A percentile compares a stretch with the other conserved stretches of the same genome.
Evolutionary conservation across 2,113 vertebrate species (phyloP).

Genomic region (Pantherophis guttatus): DNA sequence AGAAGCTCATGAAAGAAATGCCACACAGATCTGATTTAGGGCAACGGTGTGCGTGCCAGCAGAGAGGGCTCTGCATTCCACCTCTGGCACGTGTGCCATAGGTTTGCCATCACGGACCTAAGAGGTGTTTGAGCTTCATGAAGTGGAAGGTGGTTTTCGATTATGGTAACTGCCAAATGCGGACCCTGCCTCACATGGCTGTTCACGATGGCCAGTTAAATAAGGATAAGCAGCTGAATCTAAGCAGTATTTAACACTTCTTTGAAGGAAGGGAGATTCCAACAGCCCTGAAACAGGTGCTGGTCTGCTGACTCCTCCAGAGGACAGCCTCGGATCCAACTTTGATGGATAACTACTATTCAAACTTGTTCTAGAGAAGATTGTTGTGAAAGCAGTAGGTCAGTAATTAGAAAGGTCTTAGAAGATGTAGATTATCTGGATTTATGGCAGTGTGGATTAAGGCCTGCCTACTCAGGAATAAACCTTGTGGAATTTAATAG

Average conservation of each 20-base stretch:
- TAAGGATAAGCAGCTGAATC: neutral
- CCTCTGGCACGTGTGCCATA: no score
- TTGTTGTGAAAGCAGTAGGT: neutral
- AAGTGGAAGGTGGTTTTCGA: neutral
- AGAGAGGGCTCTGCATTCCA: no score
- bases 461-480: neutral
- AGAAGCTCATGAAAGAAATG: no score
- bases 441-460: neutral
- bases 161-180: neutral
- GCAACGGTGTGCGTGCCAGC: no score
- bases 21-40: no score
- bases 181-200: neutral
- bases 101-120: no score
- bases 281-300: neutral
- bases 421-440: neutral
- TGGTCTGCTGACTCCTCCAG: neutral
- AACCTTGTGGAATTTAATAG: neutral
- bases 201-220: neutral
- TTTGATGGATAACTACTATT: neutral
- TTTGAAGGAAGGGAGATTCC: neutral
- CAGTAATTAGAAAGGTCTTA: neutral
- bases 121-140: neutral
- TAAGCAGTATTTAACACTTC: neutral
- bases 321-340: neutral
- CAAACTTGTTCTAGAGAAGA: neutral